phyloP scores from a whole-genome alignment of 2,797 vertebrate genomes.

The Schizopygopsis pylzovi region DNA sequence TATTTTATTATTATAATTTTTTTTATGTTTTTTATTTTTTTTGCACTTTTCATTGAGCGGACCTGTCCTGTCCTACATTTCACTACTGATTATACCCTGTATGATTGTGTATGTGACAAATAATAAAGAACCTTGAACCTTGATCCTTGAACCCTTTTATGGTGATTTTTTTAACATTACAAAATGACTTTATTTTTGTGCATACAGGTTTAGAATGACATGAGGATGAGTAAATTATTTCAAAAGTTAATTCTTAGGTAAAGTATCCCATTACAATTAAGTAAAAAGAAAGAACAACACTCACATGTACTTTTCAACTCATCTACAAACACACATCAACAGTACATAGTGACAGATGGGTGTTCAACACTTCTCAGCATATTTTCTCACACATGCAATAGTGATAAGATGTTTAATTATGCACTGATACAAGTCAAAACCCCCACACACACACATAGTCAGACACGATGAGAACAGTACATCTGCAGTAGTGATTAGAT shows the following conservation, averaged over 20 bases:
- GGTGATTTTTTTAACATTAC: neutral
- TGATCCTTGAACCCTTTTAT: too few species aligned
- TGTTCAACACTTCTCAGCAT: conserved; percentile 29
- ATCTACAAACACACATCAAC: neutral
- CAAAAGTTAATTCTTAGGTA: neutral
- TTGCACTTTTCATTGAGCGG: too few species aligned
- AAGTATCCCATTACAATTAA: neutral
- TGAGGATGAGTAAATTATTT: neutral
- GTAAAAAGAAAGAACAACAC: conserved; percentile 47
- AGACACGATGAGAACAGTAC: conserved; percentile 4
- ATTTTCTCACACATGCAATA: conserved; percentile 35
- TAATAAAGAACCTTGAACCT: too few species aligned
- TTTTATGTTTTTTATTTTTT: too few species aligned
- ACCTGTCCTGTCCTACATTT: too few species aligned
- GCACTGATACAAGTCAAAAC: conserved; percentile 28
- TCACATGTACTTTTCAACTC: neutral
- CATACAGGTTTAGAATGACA: neutral
- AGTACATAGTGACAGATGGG: conserved; percentile 31
- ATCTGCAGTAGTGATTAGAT: conserved; percentile 32
- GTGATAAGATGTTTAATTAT: conserved; percentile 49
- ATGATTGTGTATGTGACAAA: too few species aligned
- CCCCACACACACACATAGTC: conserved; percentile 16
- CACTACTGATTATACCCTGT: too few species aligned
- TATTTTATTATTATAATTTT: too few species aligned
- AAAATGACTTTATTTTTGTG: neutral